Evolutionary conservation across 2,888 invertebrate genomes (phyloP).

Genomic region (Pterobdella sp.): DNA sequence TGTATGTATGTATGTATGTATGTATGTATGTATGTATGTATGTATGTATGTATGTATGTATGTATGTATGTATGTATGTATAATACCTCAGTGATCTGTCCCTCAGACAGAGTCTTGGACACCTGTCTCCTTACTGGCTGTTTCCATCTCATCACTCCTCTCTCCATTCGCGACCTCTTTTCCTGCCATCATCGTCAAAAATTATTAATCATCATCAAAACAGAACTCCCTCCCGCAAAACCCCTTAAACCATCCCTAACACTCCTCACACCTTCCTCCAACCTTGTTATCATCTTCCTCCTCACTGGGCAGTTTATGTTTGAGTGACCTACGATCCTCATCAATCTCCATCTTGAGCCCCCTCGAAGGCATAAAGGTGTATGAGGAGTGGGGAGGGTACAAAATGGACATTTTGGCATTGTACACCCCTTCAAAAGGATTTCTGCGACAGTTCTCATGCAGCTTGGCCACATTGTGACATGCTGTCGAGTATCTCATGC

Average conservation of each 20-base stretch:
- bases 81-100: not conserved
- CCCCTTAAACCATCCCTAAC: too few species aligned
- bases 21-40: not conserved
- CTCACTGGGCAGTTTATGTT: too few species aligned
- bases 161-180: not conserved
- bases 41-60: not conserved
- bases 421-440: constrained; percentile 1
- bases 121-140: not conserved
- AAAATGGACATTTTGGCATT: constrained; percentile 21
- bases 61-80: not conserved
- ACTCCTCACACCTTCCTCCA: too few species aligned
- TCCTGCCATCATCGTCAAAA: too few species aligned
- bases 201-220: too few species aligned
- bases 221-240: too few species aligned
- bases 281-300: too few species aligned
- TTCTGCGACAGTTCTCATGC: not conserved
- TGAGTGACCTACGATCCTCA: too few species aligned
- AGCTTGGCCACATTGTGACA: constrained; percentile 53
- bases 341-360: too few species aligned
- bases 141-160: not conserved
- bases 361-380: not conserved
- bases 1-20: not conserved
- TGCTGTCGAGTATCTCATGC: constrained; percentile 71
- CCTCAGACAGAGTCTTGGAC: constrained; percentile 2
- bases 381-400: constrained; percentile 9